These are phyloP conservation scores for Corella eumyota DNA, from an alignment of 23 tunicate species.

Conservation along the genomic window DNA sequence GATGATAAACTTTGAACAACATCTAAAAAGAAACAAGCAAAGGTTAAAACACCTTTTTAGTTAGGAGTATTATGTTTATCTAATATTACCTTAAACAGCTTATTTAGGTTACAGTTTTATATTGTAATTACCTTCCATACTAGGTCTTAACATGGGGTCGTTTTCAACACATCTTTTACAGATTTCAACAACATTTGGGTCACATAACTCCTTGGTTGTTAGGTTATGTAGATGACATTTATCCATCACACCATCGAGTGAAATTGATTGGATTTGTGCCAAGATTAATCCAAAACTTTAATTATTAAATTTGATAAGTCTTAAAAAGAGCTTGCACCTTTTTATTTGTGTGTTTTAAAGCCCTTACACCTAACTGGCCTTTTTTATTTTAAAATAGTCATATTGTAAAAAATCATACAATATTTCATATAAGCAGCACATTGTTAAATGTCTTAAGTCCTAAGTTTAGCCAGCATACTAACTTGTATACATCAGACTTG, in stretches of 20 bases:
- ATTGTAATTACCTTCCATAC: slow-evolving; percentile 78
- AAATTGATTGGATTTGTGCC: slow-evolving; percentile 20
- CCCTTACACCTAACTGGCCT: too few species aligned
- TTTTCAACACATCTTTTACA: slow-evolving; percentile 10
- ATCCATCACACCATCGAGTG: background rate
- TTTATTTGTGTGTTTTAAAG: too few species aligned
- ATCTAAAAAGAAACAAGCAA: too few species aligned
- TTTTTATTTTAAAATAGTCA: too few species aligned
- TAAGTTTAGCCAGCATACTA: background rate
- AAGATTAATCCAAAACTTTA: slow-evolving; percentile 44
- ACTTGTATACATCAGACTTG: slow-evolving; percentile 32
- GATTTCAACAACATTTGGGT: background rate
- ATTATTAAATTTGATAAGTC: background rate
- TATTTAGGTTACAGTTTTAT: too few species aligned
- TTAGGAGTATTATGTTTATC: too few species aligned
- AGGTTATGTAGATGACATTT: slow-evolving; percentile 7
- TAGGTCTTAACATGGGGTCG: slow-evolving; percentile 26
- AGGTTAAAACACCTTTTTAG: too few species aligned
- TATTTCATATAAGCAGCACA: background rate
- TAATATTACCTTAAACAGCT: too few species aligned
- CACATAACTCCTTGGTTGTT: background rate
- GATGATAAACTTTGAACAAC: too few species aligned
- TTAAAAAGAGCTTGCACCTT: too few species aligned
- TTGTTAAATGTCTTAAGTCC: background rate
- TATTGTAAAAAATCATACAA: too few species aligned